A percentile compares a stretch with the other conserved stretches of the same genome.
Conservation (phyloP, 2,888 invertebrate genomes). For the Alloscopus bannaensis region DNA sequence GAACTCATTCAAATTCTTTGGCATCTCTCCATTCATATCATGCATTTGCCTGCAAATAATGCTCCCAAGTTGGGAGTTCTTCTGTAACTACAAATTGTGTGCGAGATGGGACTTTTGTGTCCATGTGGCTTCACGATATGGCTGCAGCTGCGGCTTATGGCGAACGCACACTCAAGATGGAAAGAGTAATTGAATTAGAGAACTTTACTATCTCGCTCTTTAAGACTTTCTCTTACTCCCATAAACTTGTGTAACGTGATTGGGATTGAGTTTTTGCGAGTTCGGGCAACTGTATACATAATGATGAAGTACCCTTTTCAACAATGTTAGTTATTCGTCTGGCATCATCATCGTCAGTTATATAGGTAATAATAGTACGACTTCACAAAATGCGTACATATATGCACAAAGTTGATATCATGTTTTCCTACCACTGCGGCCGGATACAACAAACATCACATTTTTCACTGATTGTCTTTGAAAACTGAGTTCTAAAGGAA, state of each 20-base stretch:
- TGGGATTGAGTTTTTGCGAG: not conserved
- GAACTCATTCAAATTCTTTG: too few relatives aligned
- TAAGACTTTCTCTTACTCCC: slow-evolving; percentile 39
- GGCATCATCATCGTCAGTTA: not conserved
- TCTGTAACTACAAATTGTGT: too few relatives aligned
- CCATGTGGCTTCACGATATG: too few relatives aligned
- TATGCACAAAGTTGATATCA: not conserved
- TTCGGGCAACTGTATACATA: slow-evolving; percentile 4
- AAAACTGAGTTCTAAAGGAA: slow-evolving; percentile 5
- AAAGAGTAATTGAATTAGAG: slow-evolving; percentile 38
- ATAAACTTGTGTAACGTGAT: slow-evolving; percentile 16
- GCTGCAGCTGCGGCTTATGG: too few relatives aligned
- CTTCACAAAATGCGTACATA: not conserved
- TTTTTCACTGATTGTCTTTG: slow-evolving; percentile 1
- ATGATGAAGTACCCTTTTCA: not conserved
- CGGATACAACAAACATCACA: slow-evolving; percentile 17
- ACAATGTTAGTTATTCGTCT: not conserved
- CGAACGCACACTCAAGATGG: slow-evolving; percentile 11
- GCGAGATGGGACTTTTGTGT: too few relatives aligned
- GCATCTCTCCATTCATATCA: too few relatives aligned
- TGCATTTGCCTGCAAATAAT: too few relatives aligned
- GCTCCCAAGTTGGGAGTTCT: too few relatives aligned
- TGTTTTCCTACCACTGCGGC: not conserved
- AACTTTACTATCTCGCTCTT: slow-evolving; percentile 24
- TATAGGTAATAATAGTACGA: not conserved